Evolutionary conservation across 2,113 vertebrate species (phyloP).

Genomic region (Suncus etruscus): DNA sequence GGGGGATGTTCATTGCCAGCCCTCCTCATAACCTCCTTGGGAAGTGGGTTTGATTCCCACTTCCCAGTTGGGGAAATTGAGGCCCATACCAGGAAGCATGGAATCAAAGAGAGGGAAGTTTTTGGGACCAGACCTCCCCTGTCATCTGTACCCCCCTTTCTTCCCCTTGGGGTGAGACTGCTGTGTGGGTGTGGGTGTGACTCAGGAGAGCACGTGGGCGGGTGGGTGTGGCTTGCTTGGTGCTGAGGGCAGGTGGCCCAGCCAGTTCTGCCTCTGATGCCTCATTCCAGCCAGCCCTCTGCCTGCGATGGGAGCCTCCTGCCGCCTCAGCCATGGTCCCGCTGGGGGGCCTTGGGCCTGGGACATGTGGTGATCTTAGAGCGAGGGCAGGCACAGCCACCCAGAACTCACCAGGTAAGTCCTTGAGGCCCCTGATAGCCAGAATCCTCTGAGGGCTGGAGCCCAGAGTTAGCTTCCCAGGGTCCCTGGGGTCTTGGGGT

Average conservation of each 20-base stretch:
- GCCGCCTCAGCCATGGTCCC: not conserved
- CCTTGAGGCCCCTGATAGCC: not conserved
- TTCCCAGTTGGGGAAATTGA: slow-evolving; percentile 25
- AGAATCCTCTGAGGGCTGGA: not conserved
- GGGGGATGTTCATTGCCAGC: not conserved
- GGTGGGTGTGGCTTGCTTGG: slow-evolving; percentile 68
- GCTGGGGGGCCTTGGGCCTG: slow-evolving; percentile 4
- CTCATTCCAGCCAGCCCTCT: slow-evolving; percentile 71
- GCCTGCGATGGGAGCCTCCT: slow-evolving; percentile 65
- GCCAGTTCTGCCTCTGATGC: slow-evolving; percentile 78
- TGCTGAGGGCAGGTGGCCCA: slow-evolving; percentile 62
- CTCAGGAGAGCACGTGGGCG: slow-evolving; percentile 67
- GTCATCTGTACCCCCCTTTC: slow-evolving; percentile 18
- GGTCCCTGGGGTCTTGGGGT: not conserved
- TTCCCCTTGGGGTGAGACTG: slow-evolving; percentile 17
- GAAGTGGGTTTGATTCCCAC: not conserved
- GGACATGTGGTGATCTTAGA: slow-evolving; percentile 63
- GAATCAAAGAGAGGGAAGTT: not conserved
- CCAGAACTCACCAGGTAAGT: slow-evolving; percentile 61
- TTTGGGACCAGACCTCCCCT: not conserved
- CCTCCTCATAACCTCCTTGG: not conserved
- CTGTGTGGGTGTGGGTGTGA: slow-evolving; percentile 70
- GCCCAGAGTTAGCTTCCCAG: not conserved
- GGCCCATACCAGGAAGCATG: not conserved
- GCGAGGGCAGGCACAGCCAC: not conserved